Evolutionary conservation across 2,113 vertebrate genomes (phyloP).

Genomic region (Oryzias celebensis): DNA sequence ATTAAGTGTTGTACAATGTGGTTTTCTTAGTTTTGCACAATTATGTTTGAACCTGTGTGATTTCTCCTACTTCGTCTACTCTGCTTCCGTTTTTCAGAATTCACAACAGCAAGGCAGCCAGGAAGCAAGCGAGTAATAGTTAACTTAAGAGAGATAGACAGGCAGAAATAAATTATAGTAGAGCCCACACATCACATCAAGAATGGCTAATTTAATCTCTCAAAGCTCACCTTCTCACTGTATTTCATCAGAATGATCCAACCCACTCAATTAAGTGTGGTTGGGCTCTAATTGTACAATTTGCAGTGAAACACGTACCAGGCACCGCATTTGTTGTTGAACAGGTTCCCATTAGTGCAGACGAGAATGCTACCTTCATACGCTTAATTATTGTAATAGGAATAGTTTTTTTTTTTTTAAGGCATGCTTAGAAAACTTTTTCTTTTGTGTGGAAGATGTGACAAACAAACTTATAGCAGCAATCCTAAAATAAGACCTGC

Average conservation of each 20-base stretch:
- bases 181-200: conserved; percentile 66
- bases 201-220: conserved; percentile 52
- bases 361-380: conserved; percentile 45
- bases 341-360: conserved; percentile 24
- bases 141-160: conserved; percentile 60
- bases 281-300: conserved; percentile 62
- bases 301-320: conserved; percentile 38
- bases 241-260: conserved; percentile 60
- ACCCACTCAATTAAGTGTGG: conserved; percentile 59
- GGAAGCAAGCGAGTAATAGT: conserved; percentile 51
- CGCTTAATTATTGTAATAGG: conserved; percentile 23
- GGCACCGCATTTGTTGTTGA: conserved; percentile 29
- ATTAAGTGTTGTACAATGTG: too few relatives aligned
- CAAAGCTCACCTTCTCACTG: conserved; percentile 48
- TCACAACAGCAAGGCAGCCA: conserved; percentile 48
- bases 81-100: conserved; percentile 63
- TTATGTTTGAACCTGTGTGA: conserved; percentile 27
- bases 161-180: conserved; percentile 60
- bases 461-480: too few relatives aligned
- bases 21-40: neutral
- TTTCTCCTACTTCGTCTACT: conserved; percentile 38
- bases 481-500: too few relatives aligned
- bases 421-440: too few relatives aligned
- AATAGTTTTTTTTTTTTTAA: neutral
- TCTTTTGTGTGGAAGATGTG: too few relatives aligned